Conservation (phyloP, 2,797 vertebrate genomes). For the Hippocampus kuda region DNA sequence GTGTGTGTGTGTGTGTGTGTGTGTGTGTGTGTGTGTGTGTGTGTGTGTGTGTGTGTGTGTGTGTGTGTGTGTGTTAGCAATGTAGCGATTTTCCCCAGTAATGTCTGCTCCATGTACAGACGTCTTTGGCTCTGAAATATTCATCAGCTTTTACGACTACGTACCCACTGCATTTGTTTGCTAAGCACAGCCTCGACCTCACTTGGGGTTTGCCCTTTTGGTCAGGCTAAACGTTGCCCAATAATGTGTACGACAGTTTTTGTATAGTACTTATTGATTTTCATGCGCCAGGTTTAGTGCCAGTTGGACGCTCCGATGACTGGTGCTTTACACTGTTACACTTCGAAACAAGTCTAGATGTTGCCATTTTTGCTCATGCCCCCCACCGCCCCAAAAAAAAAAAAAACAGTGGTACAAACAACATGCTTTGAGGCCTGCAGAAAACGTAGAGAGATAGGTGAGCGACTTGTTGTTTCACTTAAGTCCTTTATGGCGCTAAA, state of each 20-base stretch:
- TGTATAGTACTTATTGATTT: background rate
- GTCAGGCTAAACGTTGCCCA: conserved; percentile 10
- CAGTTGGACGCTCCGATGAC: too few species aligned
- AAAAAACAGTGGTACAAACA: too few species aligned
- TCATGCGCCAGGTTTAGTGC: too few species aligned
- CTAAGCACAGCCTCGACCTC: background rate
- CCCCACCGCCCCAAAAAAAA: too few species aligned
- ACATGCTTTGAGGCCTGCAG: too few species aligned
- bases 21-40: conserved; percentile 1
- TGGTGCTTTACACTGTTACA: too few species aligned
- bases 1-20: conserved; percentile 4
- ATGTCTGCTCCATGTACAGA: conserved; percentile 18
- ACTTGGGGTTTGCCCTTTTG: conserved; percentile 9
- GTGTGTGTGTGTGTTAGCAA: background rate
- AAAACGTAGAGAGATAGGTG: too few species aligned
- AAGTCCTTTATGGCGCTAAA: background rate
- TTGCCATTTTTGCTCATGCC: too few species aligned
- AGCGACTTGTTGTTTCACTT: background rate
- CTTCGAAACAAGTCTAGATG: too few species aligned
- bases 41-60: background rate
- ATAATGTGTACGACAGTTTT: background rate
- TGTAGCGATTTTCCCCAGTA: conserved; percentile 18
- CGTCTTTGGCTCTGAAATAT: conserved; percentile 45
- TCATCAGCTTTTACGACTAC: conserved; percentile 39
- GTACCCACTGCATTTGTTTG: conserved; percentile 27